Evolutionary conservation across 2,113 vertebrate genomes (phyloP).

Genomic region (Crotalus helleri): DNA sequence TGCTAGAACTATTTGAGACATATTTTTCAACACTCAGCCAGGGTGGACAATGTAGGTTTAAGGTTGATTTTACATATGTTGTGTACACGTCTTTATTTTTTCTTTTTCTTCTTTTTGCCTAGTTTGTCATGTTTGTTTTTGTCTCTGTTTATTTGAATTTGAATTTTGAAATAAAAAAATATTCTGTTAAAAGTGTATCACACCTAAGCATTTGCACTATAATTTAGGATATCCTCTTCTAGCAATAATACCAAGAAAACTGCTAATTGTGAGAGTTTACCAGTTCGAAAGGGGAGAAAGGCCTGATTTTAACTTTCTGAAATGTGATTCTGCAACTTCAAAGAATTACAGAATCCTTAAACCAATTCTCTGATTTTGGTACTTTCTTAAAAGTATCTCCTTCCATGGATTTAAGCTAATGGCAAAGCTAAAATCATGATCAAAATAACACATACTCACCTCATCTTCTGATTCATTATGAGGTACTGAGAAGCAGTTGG

Average conservation of each 20-base stretch:
- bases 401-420: background rate
- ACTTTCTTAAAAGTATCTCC: background rate
- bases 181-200: background rate
- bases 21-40: background rate
- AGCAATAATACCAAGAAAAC: background rate
- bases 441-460: conserved; percentile 68
- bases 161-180: background rate
- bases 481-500: conserved; percentile 97
- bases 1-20: background rate
- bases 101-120: background rate
- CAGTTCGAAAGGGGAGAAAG: background rate
- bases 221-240: background rate
- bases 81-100: background rate
- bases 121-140: background rate
- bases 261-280: background rate
- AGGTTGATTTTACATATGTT: background rate
- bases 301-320: background rate
- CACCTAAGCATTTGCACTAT: background rate
- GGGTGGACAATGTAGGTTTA: background rate
- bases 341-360: background rate
- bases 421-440: background rate
- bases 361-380: background rate
- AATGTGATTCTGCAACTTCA: background rate
- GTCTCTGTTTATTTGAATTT: background rate
- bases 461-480: conserved; percentile 99